Conservation (phyloP, 2,113 vertebrate genomes). For the Psettodes erumei region DNA sequence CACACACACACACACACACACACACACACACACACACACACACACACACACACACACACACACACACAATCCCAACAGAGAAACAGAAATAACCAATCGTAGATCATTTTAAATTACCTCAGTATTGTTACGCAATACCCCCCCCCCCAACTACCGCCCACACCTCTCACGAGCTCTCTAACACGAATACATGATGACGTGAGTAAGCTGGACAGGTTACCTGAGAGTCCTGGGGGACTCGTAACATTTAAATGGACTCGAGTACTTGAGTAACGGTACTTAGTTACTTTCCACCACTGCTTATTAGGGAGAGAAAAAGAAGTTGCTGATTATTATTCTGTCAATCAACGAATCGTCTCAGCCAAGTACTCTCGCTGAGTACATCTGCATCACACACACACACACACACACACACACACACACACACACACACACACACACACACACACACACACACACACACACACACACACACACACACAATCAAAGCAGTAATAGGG, state of each 20-base stretch:
- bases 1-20: no score
- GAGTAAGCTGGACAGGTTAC: constrained; percentile 61
- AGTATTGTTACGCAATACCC: constrained; percentile 70
- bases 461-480: constrained; percentile 16
- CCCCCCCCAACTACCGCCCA: constrained; percentile 53
- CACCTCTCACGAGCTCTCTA: constrained; percentile 53
- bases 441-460: constrained; percentile 30
- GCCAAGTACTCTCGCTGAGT: no score
- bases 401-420: constrained; percentile 29
- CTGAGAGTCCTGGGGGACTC: no score
- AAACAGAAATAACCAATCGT: constrained; percentile 71
- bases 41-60: no score
- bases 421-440: constrained; percentile 33
- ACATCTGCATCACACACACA: constrained; percentile 26
- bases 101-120: constrained; percentile 77
- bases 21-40: no score
- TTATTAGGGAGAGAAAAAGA: not conserved
- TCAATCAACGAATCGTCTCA: not conserved
- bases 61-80: constrained; percentile 62
- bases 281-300: not conserved
- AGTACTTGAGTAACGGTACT: no score
- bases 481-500: constrained; percentile 51
- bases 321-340: not conserved
- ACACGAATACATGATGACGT: constrained; percentile 28
- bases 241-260: no score